phyloP scores from a whole-genome alignment of 2,797 vertebrate species.

The Leptoclinus maculatus region DNA sequence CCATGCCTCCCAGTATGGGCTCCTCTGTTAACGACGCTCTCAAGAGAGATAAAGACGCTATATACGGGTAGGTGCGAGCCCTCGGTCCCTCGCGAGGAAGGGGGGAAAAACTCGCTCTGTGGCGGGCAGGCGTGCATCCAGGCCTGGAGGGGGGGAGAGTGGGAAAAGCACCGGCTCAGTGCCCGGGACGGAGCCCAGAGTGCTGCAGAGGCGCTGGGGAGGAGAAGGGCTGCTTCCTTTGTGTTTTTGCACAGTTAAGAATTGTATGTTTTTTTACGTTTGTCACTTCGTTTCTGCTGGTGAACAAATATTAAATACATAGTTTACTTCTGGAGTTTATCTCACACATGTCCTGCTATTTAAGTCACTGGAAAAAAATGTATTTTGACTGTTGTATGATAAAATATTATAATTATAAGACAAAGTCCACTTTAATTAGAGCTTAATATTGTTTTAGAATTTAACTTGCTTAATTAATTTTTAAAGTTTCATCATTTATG shows the following conservation, averaged over 20 bases:
- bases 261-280: conserved; percentile 7
- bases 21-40: conserved; percentile 99
- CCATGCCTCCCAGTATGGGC: conserved; percentile 97
- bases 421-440: background rate
- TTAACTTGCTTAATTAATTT: background rate
- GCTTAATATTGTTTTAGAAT: background rate
- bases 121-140: conserved; percentile 39
- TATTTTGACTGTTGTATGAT: conserved; percentile 8
- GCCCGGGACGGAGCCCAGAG: conserved; percentile 24
- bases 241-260: conserved; percentile 11
- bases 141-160: conserved; percentile 35
- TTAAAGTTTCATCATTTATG: background rate
- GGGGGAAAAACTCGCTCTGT: conserved; percentile 9
- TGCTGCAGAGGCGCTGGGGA: background rate
- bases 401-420: background rate
- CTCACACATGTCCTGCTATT: background rate
- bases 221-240: conserved; percentile 13
- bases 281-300: conserved; percentile 7
- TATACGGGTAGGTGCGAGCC: conserved; percentile 94
- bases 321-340: background rate
- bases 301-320: conserved; percentile 12
- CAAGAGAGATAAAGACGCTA: conserved; percentile 99
- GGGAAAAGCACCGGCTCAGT: conserved; percentile 22
- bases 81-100: conserved; percentile 27
- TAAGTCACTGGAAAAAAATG: background rate